These are phyloP conservation scores for Sorex maritimensis DNA, from an alignment of 2,797 vertebrate species.

Conservation along the genomic window DNA sequence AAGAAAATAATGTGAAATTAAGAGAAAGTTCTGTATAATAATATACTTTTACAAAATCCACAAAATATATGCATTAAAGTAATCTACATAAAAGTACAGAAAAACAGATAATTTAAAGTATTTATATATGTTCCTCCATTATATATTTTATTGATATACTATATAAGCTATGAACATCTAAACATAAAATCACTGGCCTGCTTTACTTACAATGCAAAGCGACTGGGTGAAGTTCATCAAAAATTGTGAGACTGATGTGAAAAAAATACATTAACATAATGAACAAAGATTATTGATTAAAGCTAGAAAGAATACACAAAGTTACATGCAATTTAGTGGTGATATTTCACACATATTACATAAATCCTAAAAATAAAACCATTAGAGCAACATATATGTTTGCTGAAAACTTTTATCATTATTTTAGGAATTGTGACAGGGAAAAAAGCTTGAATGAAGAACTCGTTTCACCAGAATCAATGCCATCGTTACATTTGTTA, in stretches of 20 bases:
- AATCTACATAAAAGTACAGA: too few relatives aligned
- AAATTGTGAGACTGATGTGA: neutral
- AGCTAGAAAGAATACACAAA: constrained; percentile 9
- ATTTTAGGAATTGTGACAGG: neutral
- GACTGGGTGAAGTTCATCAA: constrained; percentile 36
- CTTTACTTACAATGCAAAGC: neutral
- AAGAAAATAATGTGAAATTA: too few relatives aligned
- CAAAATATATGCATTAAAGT: too few relatives aligned
- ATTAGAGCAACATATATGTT: neutral
- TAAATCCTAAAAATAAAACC: constrained; percentile 45
- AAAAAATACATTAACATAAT: constrained; percentile 24
- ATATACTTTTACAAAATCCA: too few relatives aligned
- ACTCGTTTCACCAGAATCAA: constrained; percentile 22
- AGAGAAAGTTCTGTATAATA: too few relatives aligned
- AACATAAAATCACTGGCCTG: neutral
- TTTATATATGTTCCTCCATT: too few relatives aligned
- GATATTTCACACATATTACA: neutral
- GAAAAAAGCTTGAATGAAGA: constrained; percentile 22
- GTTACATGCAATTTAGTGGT: neutral
- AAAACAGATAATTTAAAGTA: too few relatives aligned
- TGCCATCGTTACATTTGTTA: constrained; percentile 41
- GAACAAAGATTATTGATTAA: neutral
- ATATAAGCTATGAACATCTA: too few relatives aligned
- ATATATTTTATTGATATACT: too few relatives aligned
- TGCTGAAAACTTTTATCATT: neutral